Base-by-base conservation (phyloP, 1,140 invertebrate species). In the Trigoniulus corallinus region DNA sequence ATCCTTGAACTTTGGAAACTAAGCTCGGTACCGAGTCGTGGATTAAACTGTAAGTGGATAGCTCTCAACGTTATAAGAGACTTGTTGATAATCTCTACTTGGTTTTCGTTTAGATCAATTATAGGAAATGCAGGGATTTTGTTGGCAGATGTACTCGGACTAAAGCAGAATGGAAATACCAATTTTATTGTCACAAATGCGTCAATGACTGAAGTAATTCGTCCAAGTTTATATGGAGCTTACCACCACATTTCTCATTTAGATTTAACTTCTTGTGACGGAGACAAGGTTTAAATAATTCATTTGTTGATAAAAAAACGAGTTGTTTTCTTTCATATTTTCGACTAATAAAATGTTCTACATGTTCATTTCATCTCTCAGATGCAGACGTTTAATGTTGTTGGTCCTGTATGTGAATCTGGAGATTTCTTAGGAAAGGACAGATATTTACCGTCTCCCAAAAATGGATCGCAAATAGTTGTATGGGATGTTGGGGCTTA, bases 401-500 rank as follows among this genome's bases (percentile, higher is more conserved):
- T 72, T 1, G 71, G 71, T 7, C 69, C 70, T 3, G 63, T 72
- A 3, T 72, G 70, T 57, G 71, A 72, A 56, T 59, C 61, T 40
- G 60, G 61, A 4, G 71, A 72, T 56, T 69, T 71, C 50, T 50
- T 72, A 3, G 69, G 62, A 39, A 60, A 65, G 55, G 63, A 66
- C 52, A 59, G 66, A 20, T 42, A 54, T 2, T 48, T 71, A 18
- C 47, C 54, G 4, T 48, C 46, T 3, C 58, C 62, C 34, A 50
- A 61, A n/a, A 53, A 54, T n/a, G 63, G 59, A 10, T 59, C 61
- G 42, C 52, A 58, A 20, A 18, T 71, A 12, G 67, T 63, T 18
- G 53, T 73, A 15, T 62, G 64, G 56, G 65, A 70, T 57, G 63
- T 61, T 13, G 71, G 71, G 10, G 70, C 70, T n/a, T 72, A 73